These are phyloP conservation scores for Diplogasteroides magnus DNA, from an alignment of 1,140 invertebrate species.

Conservation along the genomic window DNA sequence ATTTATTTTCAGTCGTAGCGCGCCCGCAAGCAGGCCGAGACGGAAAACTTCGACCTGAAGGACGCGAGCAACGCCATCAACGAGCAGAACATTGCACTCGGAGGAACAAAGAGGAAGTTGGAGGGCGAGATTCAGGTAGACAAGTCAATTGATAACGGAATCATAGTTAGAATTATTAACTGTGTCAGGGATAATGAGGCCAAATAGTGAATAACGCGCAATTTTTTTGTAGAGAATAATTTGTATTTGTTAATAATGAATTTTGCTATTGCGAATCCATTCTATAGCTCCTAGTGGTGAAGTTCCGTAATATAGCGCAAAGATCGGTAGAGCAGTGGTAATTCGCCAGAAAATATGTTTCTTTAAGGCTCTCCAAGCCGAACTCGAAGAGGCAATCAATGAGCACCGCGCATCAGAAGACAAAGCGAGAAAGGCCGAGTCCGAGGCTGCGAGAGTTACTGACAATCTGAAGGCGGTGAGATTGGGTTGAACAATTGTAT, in stretches of 20 bases:
- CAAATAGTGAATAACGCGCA: no score
- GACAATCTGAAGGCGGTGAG: constrained; percentile 77
- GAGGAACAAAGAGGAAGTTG: constrained; percentile 92
- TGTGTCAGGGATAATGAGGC: background rate
- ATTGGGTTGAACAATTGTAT: no score
- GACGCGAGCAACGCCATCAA: constrained; percentile 91
- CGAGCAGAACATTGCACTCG: constrained; percentile 81
- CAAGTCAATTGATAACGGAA: no score
- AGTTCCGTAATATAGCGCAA: no score
- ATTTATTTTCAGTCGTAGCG: no score
- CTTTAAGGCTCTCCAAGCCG: constrained; percentile 64
- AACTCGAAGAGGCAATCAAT: constrained; percentile 89
- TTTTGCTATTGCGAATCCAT: background rate
- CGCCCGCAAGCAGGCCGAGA: constrained; percentile 87
- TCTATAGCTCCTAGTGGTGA: no score
- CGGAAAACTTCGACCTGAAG: constrained; percentile 87
- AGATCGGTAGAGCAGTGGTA: no score
- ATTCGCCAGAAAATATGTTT: no score
- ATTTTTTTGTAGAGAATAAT: no score
- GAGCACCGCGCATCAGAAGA: constrained; percentile 91
- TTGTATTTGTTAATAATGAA: no score
- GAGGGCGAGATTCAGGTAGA: constrained; percentile 76
- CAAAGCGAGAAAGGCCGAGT: constrained; percentile 57
- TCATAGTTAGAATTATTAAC: no score
- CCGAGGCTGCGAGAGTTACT: constrained; percentile 88